Percentiles rank a stretch among this genome's conserved stretches.
Conservation (phyloP, 2,113 vertebrate species). For the Nothobranchius furzeri region DNA sequence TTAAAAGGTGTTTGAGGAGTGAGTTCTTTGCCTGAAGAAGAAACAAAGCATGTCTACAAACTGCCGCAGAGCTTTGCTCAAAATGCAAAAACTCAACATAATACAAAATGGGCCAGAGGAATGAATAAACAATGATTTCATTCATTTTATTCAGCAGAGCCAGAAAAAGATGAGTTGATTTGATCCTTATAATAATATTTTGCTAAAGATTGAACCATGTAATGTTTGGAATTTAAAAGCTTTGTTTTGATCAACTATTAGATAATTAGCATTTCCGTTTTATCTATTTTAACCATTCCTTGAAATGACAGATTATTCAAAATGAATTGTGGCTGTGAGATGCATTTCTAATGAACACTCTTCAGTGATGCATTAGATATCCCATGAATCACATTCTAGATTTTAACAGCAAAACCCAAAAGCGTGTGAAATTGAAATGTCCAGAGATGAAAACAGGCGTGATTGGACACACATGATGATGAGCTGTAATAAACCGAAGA, state of each 20-base stretch:
- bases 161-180: constrained; percentile 21
- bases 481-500: constrained; percentile 51
- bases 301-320: constrained; percentile 29
- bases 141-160: constrained; percentile 10
- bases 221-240: constrained; percentile 23
- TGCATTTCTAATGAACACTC: constrained; percentile 57
- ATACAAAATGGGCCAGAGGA: constrained; percentile 8
- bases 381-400: constrained; percentile 55
- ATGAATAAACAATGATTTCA: constrained; percentile 26
- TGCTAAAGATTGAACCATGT: constrained; percentile 4
- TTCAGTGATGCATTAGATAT: constrained; percentile 43
- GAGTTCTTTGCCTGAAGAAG: constrained; percentile 10
- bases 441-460: constrained; percentile 39
- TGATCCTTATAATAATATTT: constrained; percentile 25
- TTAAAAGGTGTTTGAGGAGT: constrained; percentile 18
- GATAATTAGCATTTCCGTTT: constrained; percentile 31
- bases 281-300: background rate
- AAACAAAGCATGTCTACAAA: constrained; percentile 7
- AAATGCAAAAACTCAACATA: background rate
- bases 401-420: constrained; percentile 50
- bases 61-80: constrained; percentile 3
- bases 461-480: constrained; percentile 46
- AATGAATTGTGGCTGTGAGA: constrained; percentile 41
- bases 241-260: background rate
- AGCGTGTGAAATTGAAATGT: constrained; percentile 76